phyloP scores from a whole-genome alignment of 35 echinoderm and acorn worm genomes.

The Amphiura filiformis region DNA sequence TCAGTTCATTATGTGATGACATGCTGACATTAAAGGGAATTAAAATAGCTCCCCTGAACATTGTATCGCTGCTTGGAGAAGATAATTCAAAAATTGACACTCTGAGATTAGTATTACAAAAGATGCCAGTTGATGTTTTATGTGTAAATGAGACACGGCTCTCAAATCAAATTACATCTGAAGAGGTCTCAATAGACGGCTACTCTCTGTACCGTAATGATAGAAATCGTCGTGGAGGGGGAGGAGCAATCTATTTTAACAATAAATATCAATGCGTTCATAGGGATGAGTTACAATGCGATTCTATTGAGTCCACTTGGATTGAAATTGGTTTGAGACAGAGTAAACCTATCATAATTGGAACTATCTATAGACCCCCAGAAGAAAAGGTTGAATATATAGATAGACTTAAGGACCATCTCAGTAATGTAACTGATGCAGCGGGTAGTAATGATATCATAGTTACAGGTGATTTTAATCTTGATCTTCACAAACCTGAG shows the following conservation, averaged over 20 bases:
- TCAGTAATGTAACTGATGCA: not conserved
- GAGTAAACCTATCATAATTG: slow-evolving; percentile 12
- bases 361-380: slow-evolving; percentile 26
- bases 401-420: not conserved
- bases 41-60: slow-evolving; percentile 7
- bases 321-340: not conserved
- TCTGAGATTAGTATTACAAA: not conserved
- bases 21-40: not conserved
- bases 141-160: slow-evolving; percentile 30
- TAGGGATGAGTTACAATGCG: not conserved
- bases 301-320: not conserved
- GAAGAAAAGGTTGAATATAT: not conserved
- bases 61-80: not conserved
- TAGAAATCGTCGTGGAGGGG: slow-evolving; percentile 25
- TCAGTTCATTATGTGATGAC: not conserved
- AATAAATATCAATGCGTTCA: not conserved
- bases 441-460: not conserved
- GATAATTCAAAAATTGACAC: slow-evolving; percentile 8
- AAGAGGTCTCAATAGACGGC: not conserved
- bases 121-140: not conserved
- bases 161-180: slow-evolving; percentile 3
- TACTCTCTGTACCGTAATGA: not conserved
- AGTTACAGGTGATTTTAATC: slow-evolving; percentile 24
- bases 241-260: not conserved
- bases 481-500: not conserved